Percentiles rank a stretch among this genome's conserved stretches.
Evolutionary conservation across 2,113 vertebrate genomes (phyloP).

Genomic region (Leptobrachium ailaonicum): DNA sequence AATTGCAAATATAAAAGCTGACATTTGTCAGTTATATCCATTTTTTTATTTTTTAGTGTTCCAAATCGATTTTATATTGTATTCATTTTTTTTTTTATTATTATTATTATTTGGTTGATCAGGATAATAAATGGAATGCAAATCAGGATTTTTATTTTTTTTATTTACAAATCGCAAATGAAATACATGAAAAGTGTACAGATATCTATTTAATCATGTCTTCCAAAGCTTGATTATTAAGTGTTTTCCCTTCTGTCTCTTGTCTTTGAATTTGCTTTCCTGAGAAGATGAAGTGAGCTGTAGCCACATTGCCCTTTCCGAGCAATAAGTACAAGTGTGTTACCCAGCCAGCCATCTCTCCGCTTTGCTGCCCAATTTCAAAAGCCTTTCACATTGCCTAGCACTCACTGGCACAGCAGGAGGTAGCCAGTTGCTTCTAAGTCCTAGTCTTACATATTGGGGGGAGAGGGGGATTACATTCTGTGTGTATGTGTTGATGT

Average conservation of each 20-base stretch:
- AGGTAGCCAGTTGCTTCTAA: constrained; percentile 32
- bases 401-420: constrained; percentile 59
- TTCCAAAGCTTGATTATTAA: background rate
- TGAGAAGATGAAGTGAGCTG: constrained; percentile 53
- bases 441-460: background rate
- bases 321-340: constrained; percentile 65
- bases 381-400: constrained; percentile 57
- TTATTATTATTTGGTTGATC: no score
- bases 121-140: no score
- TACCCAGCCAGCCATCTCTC: constrained; percentile 65
- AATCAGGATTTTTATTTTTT: no score
- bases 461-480: background rate
- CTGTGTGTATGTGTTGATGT: background rate
- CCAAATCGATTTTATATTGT: no score
- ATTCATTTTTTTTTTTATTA: no score
- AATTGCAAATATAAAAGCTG: no score
- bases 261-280: background rate
- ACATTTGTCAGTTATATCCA: no score
- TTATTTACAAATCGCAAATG: no score
- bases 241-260: background rate
- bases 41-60: no score
- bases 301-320: constrained; percentile 64
- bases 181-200: no score
- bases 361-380: constrained; percentile 67
- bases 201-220: no score